These are phyloP conservation scores for Trissoscelio sp. DNA, from an alignment of 2,888 invertebrate species.

Conservation along the genomic window DNA sequence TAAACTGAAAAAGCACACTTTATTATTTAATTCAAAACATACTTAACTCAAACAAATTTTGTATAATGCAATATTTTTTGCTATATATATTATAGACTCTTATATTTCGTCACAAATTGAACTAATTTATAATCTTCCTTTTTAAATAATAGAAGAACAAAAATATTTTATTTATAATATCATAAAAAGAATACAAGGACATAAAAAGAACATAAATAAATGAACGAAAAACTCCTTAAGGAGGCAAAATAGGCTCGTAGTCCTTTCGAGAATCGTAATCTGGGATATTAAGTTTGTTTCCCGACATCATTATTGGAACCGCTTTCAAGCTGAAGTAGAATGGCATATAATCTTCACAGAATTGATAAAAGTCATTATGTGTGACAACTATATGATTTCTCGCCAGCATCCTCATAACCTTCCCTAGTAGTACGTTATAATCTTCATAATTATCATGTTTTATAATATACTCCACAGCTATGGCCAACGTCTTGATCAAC, in stretches of 20 bases:
- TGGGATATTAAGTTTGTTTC: slow-evolving; percentile 76
- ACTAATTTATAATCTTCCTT: too few species aligned
- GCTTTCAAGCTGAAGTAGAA: slow-evolving; percentile 77
- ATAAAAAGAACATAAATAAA: too few species aligned
- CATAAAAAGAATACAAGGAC: too few species aligned
- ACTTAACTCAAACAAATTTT: too few species aligned
- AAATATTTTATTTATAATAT: too few species aligned
- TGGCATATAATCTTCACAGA: slow-evolving; percentile 78
- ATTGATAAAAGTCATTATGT: slow-evolving; percentile 77
- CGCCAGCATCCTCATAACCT: slow-evolving; percentile 77
- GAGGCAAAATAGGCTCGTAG: slow-evolving; percentile 21
- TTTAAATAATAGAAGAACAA: too few species aligned
- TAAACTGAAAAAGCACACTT: too few species aligned
- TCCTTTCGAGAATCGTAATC: slow-evolving; percentile 68
- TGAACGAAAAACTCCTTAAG: not conserved
- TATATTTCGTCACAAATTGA: too few species aligned
- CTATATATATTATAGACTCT: too few species aligned
- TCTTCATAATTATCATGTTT: slow-evolving; percentile 74
- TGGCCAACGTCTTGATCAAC: slow-evolving; percentile 70
- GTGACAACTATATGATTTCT: slow-evolving; percentile 74
- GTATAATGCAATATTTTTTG: too few species aligned
- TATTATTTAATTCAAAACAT: too few species aligned
- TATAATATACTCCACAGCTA: slow-evolving; percentile 64
- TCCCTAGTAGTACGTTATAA: slow-evolving; percentile 73
- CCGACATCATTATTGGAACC: slow-evolving; percentile 78